Conservation (phyloP, 2,797 vertebrate genomes). For the Xenops minutus region DNA sequence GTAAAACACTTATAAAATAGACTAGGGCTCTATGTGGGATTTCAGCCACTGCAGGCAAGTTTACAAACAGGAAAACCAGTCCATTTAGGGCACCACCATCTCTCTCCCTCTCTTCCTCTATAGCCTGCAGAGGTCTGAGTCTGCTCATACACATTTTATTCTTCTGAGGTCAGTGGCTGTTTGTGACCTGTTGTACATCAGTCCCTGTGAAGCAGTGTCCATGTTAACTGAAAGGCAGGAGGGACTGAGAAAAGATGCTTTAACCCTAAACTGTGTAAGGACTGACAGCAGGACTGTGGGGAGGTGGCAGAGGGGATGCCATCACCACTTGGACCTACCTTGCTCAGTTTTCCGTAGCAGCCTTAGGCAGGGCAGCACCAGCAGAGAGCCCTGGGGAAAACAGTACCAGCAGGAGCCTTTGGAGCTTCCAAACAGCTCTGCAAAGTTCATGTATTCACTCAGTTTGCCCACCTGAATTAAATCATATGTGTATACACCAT, state of each 20-base stretch:
- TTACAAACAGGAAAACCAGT: neutral
- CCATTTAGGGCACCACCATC: neutral
- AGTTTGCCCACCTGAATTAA: neutral
- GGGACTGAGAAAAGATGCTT: neutral
- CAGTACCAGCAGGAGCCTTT: neutral
- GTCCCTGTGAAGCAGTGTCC: neutral
- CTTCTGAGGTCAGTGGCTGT: neutral
- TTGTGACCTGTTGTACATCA: neutral
- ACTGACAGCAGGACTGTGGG: neutral
- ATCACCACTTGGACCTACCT: accelerated
- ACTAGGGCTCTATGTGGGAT: neutral
- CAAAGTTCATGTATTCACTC: neutral
- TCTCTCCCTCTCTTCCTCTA: neutral
- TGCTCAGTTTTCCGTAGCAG: accelerated
- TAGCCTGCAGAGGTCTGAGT: neutral
- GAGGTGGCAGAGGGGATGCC: neutral
- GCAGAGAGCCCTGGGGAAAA: neutral
- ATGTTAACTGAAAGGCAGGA: neutral
- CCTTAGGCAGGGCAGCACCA: accelerated
- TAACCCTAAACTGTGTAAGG: neutral
- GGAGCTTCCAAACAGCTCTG: neutral
- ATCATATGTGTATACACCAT: neutral
- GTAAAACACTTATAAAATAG: neutral
- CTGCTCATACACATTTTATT: neutral
- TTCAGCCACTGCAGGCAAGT: neutral